Percentiles rank a stretch among this genome's conserved stretches.
phyloP scores from a whole-genome alignment of 37 sponge, comb jelly and placozoan species.

The Dysidea cf. avara region DNA sequence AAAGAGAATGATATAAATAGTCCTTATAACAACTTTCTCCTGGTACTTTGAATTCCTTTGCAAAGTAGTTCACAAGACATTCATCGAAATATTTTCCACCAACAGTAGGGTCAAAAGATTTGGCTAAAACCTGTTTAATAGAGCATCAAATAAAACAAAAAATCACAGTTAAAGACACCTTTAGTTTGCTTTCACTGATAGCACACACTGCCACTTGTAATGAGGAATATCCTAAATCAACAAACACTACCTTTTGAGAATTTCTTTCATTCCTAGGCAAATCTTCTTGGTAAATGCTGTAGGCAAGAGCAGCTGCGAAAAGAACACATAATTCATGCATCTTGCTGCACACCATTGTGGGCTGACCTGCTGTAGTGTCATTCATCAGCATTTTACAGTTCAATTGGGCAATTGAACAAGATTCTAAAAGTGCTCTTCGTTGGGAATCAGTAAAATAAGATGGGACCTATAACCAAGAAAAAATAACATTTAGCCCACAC shows the following conservation, averaged over 20 bases:
- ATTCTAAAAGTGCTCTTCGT: conserved; percentile 92
- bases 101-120: conserved; percentile 64
- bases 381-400: conserved; percentile 92
- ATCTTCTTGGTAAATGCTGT: conserved; percentile 98
- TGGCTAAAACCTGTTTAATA: conserved; percentile 65
- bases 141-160: not conserved
- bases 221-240: conserved; percentile 89
- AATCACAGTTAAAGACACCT: conserved; percentile 31
- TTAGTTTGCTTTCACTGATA: conserved; percentile 93
- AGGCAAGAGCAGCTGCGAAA: conserved; percentile 85
- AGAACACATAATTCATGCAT: too few species aligned
- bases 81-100: conserved; percentile 90
- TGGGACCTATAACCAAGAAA: conserved; percentile 67
- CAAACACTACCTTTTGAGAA: conserved; percentile 92
- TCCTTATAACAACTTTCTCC: not conserved
- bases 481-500: not conserved
- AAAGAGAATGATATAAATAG: not conserved
- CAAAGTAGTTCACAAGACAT: conserved; percentile 73
- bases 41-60: conserved; percentile 69
- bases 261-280: conserved; percentile 86
- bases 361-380: conserved; percentile 87
- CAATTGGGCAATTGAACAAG: conserved; percentile 76
- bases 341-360: too few species aligned
- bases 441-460: conserved; percentile 89
- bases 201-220: conserved; percentile 80